Base-by-base conservation (phyloP, 2,113 vertebrate genomes). In the Archilochus colubris region DNA sequence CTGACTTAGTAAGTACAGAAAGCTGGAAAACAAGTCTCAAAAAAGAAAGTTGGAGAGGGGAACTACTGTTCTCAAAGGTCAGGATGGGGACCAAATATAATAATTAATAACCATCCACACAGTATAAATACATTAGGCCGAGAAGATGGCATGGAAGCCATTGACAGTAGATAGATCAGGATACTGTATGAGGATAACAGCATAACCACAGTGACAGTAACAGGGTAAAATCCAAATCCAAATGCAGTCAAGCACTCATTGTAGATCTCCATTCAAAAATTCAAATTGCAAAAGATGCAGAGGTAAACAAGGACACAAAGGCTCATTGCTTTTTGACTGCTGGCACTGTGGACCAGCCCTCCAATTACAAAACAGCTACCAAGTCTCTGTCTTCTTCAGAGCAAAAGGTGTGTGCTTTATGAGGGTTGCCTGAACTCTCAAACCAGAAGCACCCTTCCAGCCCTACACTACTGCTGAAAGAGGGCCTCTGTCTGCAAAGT, bases 181-280 rank as follows among this genome's bases (percentile, higher is more conserved):
- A n/a, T 27, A 74, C 7, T 31, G 0, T 40, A 54, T 7, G 25
- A 82, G 12, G 28, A 61, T 12, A 3, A 74, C 0, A 0, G 5
- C 22, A 57, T 58, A 33, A 62, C 14, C 33, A 54, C 9, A 59
- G 55, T 14, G 24, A 81, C 28, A 78, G 69, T 82, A 74, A 30
- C 4, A 48, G 36, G 46, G 86, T 58, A 70, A 62, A 85, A 82
- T 66, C 62, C 61, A 82, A 46, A 81, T 61, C 21, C 43, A 76
- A 30, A 38, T 22, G 33, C 10, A 73, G 55, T 66, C 36, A 73
- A 66, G 40, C 14, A 31, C 46, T 40, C 40, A 40, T 40, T 40
- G 40, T 40, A 40, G 40, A 13, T 40, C 40, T 40, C 40, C 40
- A 40, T 40, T 40, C 40, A 40, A 40, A 40, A 40, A 40, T 40